A percentile compares a stretch with the other conserved stretches of the same genome.
Evolutionary conservation across 2,113 vertebrate genomes (phyloP).

Genomic region (Uria aalge): DNA sequence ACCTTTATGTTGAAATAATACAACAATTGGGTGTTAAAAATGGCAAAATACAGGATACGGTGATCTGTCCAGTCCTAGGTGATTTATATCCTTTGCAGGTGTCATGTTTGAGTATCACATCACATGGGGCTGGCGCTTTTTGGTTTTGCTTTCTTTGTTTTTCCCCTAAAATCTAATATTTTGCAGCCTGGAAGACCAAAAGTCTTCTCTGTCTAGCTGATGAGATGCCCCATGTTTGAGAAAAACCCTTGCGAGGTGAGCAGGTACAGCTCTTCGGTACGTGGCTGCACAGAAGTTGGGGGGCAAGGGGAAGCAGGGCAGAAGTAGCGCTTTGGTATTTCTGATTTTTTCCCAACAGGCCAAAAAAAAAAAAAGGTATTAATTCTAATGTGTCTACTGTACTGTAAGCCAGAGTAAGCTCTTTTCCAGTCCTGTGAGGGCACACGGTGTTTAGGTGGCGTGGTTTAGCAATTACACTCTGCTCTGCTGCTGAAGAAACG

Average conservation of each 20-base stretch:
- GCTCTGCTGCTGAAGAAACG: neutral
- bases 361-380: neutral
- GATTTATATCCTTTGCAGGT: neutral
- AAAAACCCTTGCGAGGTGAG: neutral
- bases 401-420: neutral
- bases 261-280: neutral
- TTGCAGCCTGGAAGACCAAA: neutral
- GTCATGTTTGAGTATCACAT: neutral
- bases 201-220: neutral
- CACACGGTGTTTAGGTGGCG: neutral
- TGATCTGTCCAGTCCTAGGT: neutral
- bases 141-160: neutral
- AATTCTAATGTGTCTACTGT: neutral
- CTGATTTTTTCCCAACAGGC: neutral
- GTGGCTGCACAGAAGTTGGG: accelerated
- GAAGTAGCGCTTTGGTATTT: neutral
- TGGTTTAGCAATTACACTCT: neutral
- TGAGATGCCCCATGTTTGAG: neutral
- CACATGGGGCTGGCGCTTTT: neutral
- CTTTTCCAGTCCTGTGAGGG: neutral
- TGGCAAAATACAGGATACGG: accelerated
- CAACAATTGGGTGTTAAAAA: neutral
- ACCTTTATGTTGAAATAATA: neutral
- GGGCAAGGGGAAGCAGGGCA: neutral
- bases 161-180: neutral